Conservation (phyloP, 2,888 invertebrate genomes). For the Apamea epomidion region DNA sequence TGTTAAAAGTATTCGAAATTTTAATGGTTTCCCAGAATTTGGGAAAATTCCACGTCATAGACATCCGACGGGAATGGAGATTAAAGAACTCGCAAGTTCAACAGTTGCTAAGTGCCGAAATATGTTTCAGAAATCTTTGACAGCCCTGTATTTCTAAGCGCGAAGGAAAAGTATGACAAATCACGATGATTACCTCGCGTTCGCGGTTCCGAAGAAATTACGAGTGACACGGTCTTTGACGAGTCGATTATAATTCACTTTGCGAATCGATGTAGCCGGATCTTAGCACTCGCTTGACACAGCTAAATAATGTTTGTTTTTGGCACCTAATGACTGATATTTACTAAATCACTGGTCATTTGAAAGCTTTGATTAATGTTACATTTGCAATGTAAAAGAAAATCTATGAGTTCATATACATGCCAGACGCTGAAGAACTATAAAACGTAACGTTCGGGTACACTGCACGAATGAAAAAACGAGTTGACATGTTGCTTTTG, state of each 20-base stretch:
- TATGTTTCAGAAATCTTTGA: conserved; percentile 4
- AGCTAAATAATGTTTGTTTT: conserved; percentile 31
- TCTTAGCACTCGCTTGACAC: conserved; percentile 37
- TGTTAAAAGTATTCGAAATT: conserved; percentile 49
- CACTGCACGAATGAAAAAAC: background rate
- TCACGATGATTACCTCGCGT: conserved; percentile 73
- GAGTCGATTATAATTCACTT: conserved; percentile 74
- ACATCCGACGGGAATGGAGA: conserved; percentile 22
- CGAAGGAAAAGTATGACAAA: conserved; percentile 85
- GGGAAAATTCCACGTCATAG: conserved; percentile 23
- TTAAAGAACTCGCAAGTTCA: conserved; percentile 50
- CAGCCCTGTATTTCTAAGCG: conserved; percentile 60
- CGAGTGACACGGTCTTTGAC: conserved; percentile 70
- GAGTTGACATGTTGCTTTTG: background rate
- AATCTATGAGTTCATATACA: conserved; percentile 4
- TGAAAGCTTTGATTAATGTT: conserved; percentile 27
- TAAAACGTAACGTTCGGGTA: background rate
- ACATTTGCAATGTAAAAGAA: background rate
- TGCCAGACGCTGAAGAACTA: background rate
- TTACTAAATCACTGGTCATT: conserved; percentile 24
- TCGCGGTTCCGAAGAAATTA: conserved; percentile 72
- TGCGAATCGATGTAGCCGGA: conserved; percentile 68
- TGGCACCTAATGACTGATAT: conserved; percentile 32
- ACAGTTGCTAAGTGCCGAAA: conserved; percentile 22
- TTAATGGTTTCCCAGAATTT: conserved; percentile 49